Percentiles rank a stretch among this genome's conserved stretches.
Conservation (phyloP, 1,140 invertebrate genomes). For the Leptopilina boulardi region DNA sequence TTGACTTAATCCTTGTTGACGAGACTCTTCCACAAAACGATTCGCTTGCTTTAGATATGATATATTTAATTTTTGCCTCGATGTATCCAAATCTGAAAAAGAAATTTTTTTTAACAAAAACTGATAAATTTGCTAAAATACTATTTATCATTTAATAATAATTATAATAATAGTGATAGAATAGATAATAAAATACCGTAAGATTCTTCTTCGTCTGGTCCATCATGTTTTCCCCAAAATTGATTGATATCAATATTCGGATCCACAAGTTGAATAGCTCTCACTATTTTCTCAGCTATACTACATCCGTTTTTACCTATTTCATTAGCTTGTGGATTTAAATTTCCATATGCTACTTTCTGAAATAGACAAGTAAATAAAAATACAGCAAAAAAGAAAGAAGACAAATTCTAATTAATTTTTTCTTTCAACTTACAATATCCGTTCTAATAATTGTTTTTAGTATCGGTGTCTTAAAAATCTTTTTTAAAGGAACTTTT, state of each 20-base stretch:
- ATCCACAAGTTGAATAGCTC: conserved; percentile 76
- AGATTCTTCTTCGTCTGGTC: conserved; percentile 75
- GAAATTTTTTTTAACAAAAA: conserved; percentile 32
- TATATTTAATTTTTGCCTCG: conserved; percentile 65
- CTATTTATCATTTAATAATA: too few relatives aligned
- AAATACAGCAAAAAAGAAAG: conserved; percentile 50
- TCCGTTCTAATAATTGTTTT: conserved; percentile 73
- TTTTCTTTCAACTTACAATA: conserved; percentile 59
- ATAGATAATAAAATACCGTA: conserved; percentile 48
- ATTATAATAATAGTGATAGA: too few relatives aligned
- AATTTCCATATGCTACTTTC: conserved; percentile 77
- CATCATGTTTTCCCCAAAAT: conserved; percentile 73
- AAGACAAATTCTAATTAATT: conserved; percentile 47
- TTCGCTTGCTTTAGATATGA: conserved; percentile 76
- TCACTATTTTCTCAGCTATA: conserved; percentile 75
- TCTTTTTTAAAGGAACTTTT: conserved; percentile 74
- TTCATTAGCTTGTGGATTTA: conserved; percentile 77
- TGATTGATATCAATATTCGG: conserved; percentile 74
- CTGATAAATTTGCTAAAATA: too few relatives aligned
- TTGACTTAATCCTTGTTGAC: conserved; percentile 75
- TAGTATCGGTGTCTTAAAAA: conserved; percentile 75
- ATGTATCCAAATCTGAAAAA: conserved; percentile 70
- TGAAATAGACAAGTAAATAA: conserved; percentile 59
- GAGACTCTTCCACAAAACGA: conserved; percentile 69
- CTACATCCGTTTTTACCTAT: conserved; percentile 78